Conservation (phyloP, 2,113 vertebrate species). For the Capreolus pygargus region DNA sequence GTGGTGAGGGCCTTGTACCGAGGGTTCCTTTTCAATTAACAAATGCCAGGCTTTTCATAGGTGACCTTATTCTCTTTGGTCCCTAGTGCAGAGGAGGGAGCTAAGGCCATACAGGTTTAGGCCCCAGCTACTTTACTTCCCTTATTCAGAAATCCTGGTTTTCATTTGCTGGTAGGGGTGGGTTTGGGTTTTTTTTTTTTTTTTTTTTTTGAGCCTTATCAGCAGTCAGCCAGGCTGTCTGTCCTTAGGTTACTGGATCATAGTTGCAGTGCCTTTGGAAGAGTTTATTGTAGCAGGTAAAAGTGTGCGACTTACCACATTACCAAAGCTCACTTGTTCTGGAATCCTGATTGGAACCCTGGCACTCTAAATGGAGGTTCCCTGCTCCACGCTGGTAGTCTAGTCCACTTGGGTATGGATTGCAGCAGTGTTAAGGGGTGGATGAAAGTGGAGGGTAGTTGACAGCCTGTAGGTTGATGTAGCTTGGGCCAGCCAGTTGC, state of each 20-base stretch:
- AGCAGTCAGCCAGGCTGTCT: not conserved
- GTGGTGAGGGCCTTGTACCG: not conserved
- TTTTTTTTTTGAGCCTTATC: not conserved
- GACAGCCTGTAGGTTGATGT: not conserved
- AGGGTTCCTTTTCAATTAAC: constrained; percentile 15
- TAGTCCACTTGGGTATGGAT: not conserved
- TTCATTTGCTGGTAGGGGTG: not conserved
- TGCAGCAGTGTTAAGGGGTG: not conserved
- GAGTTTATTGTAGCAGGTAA: constrained; percentile 4
- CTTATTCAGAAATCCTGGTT: not conserved
- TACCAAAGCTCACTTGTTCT: not conserved
- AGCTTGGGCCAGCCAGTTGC: not conserved
- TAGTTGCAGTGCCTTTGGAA: constrained; percentile 1
- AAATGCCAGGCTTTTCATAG: not conserved
- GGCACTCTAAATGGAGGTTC: not conserved
- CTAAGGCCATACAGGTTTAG: not conserved
- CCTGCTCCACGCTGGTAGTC: not conserved
- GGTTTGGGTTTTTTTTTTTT: not conserved
- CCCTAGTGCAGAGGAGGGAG: not conserved
- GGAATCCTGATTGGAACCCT: not conserved
- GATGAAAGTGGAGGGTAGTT: not conserved
- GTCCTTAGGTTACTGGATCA: not conserved
- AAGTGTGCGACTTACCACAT: not conserved
- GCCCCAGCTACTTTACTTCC: not conserved
- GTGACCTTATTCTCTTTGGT: not conserved